Percentiles rank a stretch among this genome's conserved stretches.
Conservation (phyloP, 2,888 invertebrate species). For the Blomia tropicalis region DNA sequence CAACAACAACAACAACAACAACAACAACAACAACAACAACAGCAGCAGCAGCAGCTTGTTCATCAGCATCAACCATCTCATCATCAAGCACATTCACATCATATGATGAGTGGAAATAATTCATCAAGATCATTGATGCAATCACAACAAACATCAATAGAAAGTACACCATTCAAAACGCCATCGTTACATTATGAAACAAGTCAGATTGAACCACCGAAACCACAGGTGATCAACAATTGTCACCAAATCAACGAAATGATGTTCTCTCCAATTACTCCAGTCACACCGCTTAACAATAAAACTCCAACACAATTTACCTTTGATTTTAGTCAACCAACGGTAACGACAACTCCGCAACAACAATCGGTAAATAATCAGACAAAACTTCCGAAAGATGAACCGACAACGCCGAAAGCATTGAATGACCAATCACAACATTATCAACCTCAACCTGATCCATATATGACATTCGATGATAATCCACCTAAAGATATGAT, state of each 20-base stretch:
- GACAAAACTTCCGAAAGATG: not conserved
- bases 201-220: not conserved
- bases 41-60: constrained; percentile 1
- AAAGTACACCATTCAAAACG: not conserved
- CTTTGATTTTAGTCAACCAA: constrained; percentile 14
- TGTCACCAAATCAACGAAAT: constrained; percentile 5
- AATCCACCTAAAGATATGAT: not conserved
- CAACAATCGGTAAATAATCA: not conserved
- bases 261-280: constrained; percentile 21
- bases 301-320: constrained; percentile 9
- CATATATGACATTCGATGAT: not conserved
- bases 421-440: not conserved
- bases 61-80: not conserved
- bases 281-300: constrained; percentile 17
- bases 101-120: not conserved
- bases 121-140: not conserved
- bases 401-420: not conserved
- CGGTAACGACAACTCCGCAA: not conserved
- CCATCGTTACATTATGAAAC: no score
- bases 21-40: not conserved
- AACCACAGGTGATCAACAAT: not conserved
- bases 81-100: not conserved
- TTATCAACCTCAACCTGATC: not conserved
- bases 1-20: not conserved
- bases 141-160: not conserved